Base-by-base conservation (phyloP, 1,140 invertebrate species). In the Diachasmimorpha longicaudata region DNA sequence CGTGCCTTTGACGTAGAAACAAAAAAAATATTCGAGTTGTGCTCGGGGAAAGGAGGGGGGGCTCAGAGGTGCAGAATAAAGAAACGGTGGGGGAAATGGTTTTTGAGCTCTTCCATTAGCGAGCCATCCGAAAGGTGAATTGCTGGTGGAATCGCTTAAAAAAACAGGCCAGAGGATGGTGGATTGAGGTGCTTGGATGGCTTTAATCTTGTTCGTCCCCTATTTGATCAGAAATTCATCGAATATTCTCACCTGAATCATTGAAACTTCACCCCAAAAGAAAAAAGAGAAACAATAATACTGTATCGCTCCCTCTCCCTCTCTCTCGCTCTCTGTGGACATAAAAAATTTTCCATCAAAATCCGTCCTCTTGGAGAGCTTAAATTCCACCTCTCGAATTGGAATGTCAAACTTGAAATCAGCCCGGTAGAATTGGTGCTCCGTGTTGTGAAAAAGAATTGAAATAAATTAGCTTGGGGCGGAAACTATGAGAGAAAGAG, bases 101-200 rank as follows among this genome's bases (percentile, higher is more conserved):
- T 74, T 67, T 74, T 66, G 55, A 58, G 63, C 67, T 44, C 39
- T 69, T 69, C 63, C 58, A 74, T 66, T 74, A 42, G 58, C 42
- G 58, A 44, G 42, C 55, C 68, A 70, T 69, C 21, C 74, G 68
- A 70, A 75, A 67, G 46, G 44, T 67, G 48, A 48, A 70, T 37
- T 70, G 68, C 74, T 70, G 42, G 25, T 58, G 46, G 74, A 16
- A 70, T 70, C 36, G 42, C 46, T 48, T 70, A 70, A 75, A 75
- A 70, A 75, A 25, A 23, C 19, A 11, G n/a, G 14, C 1, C 6
- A 31, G 21, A 58, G 21, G n/a, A 16, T 1, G 16, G 52, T 46
- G 48, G 66, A 55, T 75, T 70, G 31, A 31, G 31, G 31, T 31
- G 31, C 31, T 6, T 31, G 31, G 6, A 6, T 31, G 31, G 31